Conservation (phyloP, 2,888 invertebrate species). For the Ariolimax columbianus region DNA sequence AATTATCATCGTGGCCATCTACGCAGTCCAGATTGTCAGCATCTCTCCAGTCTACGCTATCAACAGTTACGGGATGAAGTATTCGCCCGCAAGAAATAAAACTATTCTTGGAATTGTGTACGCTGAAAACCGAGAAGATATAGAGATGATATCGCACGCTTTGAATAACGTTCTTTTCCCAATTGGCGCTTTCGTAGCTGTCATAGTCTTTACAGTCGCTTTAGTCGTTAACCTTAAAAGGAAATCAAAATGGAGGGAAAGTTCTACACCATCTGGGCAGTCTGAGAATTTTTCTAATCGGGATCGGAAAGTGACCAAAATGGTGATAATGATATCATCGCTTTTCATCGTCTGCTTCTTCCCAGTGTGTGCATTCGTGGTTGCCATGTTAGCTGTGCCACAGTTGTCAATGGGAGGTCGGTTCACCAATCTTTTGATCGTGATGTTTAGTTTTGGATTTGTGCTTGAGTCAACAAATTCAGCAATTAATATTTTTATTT, state of each 20-base stretch:
- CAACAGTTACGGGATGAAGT: not conserved
- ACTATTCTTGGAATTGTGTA: slow-evolving; percentile 5
- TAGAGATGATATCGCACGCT: not conserved
- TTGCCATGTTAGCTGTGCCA: not conserved
- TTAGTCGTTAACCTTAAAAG: not conserved
- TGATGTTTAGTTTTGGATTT: not conserved
- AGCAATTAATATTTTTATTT: slow-evolving; percentile 20
- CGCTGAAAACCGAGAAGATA: not conserved
- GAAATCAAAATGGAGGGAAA: slow-evolving; percentile 5
- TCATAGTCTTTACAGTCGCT: not conserved
- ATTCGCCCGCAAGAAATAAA: not conserved
- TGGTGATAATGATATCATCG: slow-evolving; percentile 7
- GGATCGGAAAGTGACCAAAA: slow-evolving; percentile 20
- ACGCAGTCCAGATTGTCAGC: not conserved
- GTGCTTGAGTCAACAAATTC: slow-evolving; percentile 7
- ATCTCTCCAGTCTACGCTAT: slow-evolving; percentile 7
- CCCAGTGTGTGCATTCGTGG: not conserved
- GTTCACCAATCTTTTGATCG: not conserved
- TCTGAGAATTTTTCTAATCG: not conserved
- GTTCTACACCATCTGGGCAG: not conserved
- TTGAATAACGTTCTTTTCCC: not conserved
- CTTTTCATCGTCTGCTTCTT: slow-evolving; percentile 20
- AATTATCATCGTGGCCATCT: not conserved
- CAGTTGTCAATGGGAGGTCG: not conserved
- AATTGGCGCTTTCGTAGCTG: not conserved